Evolutionary conservation across 1,140 invertebrate genomes (phyloP).

Genomic region (Leptinotarsa defecta): DNA sequence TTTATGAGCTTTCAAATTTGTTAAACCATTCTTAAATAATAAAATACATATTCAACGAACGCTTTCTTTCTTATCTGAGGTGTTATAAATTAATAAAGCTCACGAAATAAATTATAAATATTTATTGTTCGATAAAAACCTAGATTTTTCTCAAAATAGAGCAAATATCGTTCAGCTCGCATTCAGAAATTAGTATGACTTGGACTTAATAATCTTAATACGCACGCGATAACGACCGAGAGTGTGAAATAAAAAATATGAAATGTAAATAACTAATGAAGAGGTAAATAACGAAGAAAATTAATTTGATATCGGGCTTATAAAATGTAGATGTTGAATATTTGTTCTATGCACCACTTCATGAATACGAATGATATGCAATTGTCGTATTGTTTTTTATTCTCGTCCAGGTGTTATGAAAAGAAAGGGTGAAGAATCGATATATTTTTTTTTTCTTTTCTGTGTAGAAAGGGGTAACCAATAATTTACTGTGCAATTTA

Average conservation of each 20-base stretch:
- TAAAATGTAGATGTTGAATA: slow-evolving; percentile 6
- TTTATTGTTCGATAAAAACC: slow-evolving; percentile 26
- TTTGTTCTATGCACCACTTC: slow-evolving; percentile 17
- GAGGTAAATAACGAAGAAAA: slow-evolving; percentile 5
- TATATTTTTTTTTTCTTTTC: slow-evolving; percentile 3
- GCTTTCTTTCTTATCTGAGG: slow-evolving; percentile 15
- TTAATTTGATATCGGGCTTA: slow-evolving; percentile 17
- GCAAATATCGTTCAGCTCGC: slow-evolving; percentile 11
- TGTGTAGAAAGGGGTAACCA: neutral
- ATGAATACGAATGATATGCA: neutral
- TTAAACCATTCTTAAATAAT: neutral
- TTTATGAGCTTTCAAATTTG: neutral
- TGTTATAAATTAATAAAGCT: slow-evolving; percentile 23
- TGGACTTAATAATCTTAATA: neutral
- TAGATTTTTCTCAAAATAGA: slow-evolving; percentile 13
- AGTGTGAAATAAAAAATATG: slow-evolving; percentile 16
- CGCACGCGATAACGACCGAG: slow-evolving; percentile 1
- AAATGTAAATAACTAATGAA: slow-evolving; percentile 18
- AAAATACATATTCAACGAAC: neutral
- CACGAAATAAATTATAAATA: slow-evolving; percentile 14
- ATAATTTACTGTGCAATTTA: slow-evolving; percentile 19
- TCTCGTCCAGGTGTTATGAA: slow-evolving; percentile 18
- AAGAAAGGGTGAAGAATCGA: slow-evolving; percentile 9
- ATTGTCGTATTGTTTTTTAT: slow-evolving; percentile 9
- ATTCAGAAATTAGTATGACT: slow-evolving; percentile 25